phyloP scores from a whole-genome alignment of 1,140 invertebrate genomes.

The Laodelphax striatellus region DNA sequence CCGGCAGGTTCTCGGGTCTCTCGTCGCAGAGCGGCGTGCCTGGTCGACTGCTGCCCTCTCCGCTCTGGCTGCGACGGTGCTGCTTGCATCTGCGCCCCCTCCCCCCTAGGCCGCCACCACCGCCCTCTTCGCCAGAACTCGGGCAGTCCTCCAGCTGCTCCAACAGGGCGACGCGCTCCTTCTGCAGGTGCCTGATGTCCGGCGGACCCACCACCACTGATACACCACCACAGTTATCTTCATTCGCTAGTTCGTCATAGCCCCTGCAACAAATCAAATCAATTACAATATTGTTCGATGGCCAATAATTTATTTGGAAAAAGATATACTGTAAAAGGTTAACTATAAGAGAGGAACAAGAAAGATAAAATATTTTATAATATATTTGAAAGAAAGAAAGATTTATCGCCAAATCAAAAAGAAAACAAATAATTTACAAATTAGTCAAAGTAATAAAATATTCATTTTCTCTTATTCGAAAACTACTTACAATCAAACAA shows the following conservation, averaged over 20 bases:
- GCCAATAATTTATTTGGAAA: neutral
- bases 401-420: too few species aligned
- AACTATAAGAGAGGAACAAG: too few species aligned
- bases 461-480: too few species aligned
- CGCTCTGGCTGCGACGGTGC: constrained; percentile 37
- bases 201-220: constrained; percentile 29
- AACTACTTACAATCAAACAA: too few species aligned
- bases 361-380: too few species aligned
- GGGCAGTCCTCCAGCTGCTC: constrained; percentile 60
- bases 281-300: neutral
- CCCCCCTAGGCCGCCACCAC: constrained; percentile 20
- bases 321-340: too few species aligned
- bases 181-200: constrained; percentile 54
- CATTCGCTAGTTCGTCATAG: constrained; percentile 22
- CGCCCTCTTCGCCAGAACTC: constrained; percentile 43
- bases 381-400: too few species aligned
- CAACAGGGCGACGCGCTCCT: constrained; percentile 52
- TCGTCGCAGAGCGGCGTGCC: constrained; percentile 77
- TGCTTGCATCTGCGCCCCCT: constrained; percentile 33
- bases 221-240: constrained; percentile 10
- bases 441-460: too few species aligned
- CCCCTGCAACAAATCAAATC: constrained; percentile 20
- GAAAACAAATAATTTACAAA: too few species aligned
- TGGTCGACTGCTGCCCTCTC: constrained; percentile 53
- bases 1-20: constrained; percentile 65